Evolutionary conservation across 2,113 vertebrate species (phyloP).

Genomic region (Entomyzon cyanotis): DNA sequence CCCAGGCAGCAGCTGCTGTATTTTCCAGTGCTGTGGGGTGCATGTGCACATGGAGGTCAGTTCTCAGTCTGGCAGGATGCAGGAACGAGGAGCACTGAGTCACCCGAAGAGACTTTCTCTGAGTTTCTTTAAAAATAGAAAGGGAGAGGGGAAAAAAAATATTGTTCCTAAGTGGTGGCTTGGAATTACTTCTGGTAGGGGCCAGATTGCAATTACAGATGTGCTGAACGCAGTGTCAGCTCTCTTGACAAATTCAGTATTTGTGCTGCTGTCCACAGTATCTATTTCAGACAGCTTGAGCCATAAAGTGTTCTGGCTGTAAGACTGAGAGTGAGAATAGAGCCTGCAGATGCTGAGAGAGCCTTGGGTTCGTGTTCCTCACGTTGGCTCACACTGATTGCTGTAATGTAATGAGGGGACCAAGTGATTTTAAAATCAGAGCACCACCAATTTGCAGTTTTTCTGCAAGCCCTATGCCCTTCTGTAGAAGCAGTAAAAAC

Average conservation of each 20-base stretch:
- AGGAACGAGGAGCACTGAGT: neutral
- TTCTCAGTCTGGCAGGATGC: neutral
- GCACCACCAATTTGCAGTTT: neutral
- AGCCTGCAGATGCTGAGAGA: neutral
- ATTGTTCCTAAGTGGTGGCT: conserved; percentile 9
- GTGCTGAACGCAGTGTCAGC: conserved; percentile 6
- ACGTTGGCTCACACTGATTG: neutral
- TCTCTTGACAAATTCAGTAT: conserved; percentile 37
- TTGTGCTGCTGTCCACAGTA: conserved; percentile 43
- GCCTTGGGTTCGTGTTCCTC: neutral
- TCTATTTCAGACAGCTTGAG: conserved; percentile 24
- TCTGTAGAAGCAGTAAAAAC: neutral
- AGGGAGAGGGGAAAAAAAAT: neutral
- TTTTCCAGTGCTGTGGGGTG: neutral
- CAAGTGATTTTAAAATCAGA: neutral
- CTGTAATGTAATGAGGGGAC: neutral
- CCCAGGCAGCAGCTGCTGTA: accelerated
- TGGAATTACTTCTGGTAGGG: conserved; percentile 46
- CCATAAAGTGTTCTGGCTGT: conserved; percentile 15
- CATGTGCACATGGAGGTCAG: accelerated
- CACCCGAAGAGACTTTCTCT: neutral
- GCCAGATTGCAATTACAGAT: conserved; percentile 67
- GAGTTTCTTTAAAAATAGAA: conserved; percentile 1
- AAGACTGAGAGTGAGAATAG: neutral
- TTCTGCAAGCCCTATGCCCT: neutral